These are phyloP conservation scores for Aviceda subcristata DNA, from an alignment of 2,113 vertebrate genomes.

Conservation along the genomic window DNA sequence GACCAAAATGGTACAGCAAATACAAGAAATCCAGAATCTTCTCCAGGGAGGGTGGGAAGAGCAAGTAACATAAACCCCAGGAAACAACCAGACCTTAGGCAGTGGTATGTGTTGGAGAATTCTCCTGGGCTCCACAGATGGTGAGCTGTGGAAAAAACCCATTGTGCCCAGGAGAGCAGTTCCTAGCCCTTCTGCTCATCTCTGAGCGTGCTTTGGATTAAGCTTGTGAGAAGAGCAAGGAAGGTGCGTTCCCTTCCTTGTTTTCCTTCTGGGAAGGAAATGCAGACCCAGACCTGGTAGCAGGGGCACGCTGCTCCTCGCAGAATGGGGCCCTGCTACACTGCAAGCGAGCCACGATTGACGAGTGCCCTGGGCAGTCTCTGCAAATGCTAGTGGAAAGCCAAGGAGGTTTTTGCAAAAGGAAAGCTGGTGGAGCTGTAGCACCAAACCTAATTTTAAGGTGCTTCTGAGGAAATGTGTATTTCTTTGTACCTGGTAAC, in stretches of 20 bases:
- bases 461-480: background rate
- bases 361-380: background rate
- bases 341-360: rapidly evolving
- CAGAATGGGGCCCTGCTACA: rapidly evolving
- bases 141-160: background rate
- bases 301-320: rapidly evolving
- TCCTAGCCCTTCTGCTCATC: background rate
- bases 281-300: background rate
- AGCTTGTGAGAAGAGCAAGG: background rate
- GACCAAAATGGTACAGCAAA: background rate
- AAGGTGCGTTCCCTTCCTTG: rapidly evolving
- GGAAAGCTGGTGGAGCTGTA: background rate
- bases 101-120: rapidly evolving
- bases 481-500: background rate
- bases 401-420: background rate
- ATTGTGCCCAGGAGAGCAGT: background rate
- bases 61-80: background rate
- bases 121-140: rapidly evolving
- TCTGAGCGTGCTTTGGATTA: rapidly evolving
- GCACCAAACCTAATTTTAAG: background rate
- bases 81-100: background rate
- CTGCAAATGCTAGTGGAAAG: background rate
- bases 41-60: background rate
- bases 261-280: background rate
- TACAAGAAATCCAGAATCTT: background rate